A percentile compares a stretch with the other conserved stretches of the same genome.
Conservation (phyloP, 2,113 vertebrate species). For the Muntiacus reevesi region DNA sequence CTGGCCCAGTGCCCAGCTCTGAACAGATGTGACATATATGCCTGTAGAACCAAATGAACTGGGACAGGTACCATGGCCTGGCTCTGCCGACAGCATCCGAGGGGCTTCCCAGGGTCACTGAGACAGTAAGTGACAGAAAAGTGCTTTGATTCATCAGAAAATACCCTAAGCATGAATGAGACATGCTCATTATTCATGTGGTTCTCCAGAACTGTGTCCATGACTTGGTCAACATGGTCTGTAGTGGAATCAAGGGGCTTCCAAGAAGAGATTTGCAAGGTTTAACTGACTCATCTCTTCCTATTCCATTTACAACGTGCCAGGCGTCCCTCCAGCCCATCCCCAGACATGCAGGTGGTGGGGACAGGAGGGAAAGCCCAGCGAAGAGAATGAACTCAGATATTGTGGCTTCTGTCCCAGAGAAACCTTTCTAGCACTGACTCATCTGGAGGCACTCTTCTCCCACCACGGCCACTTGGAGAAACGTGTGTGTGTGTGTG, state of each 20-base stretch:
- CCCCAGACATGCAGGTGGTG: background rate
- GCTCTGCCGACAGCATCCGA: background rate
- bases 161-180: background rate
- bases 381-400: background rate
- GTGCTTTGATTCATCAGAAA: background rate
- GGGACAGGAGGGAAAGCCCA: background rate
- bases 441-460: background rate
- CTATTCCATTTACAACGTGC: background rate
- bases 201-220: background rate
- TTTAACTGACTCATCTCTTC: background rate
- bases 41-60: background rate
- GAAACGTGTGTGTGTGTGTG: background rate
- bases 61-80: background rate
- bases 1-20: background rate
- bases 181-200: background rate
- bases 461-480: background rate
- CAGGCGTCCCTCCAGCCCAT: background rate
- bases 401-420: background rate
- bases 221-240: background rate
- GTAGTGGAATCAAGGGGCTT: background rate
- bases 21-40: background rate
- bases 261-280: background rate
- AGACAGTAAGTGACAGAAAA: background rate
- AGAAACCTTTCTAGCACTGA: slow-evolving; percentile 9
- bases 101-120: background rate